Evolutionary conservation across 2,113 vertebrate genomes (phyloP), one percentile per base, ranked within the genome.

Genomic region (Sander lucioperca): DNA sequence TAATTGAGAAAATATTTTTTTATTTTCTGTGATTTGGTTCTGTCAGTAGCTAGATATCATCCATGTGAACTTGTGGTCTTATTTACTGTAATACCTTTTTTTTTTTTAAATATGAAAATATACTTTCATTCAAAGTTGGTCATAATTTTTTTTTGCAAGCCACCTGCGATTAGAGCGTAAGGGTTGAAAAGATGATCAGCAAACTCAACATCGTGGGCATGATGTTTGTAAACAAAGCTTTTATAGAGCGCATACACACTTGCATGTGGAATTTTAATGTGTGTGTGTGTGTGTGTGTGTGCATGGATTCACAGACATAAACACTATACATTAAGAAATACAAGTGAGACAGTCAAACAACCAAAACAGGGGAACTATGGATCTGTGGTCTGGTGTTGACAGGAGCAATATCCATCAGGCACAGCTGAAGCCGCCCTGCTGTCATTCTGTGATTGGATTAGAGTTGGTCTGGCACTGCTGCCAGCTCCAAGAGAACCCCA

Each of bases 401-500:
- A 83, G 74, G 79, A 84, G 83, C 53, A 87, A 91, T 89, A 90
- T 93, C 80, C 84, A 82, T 88, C 78, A 89, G 62, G 80, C 83
- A 71, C 68, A 58, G 84, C 78, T 77, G 59, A 86, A 81, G 79
- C 65, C 30, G 27, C 84, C 88, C 86, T 83, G 88, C 88, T 88
- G 85, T 92, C 85, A 67, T 77, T 77, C 85, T 82, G 56, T 88
- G 86, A 91, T 88, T 91, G 86, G 86, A 92, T 92, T 88, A 91
- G 64, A 84, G 82, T 48, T 82, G 83, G 57, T 79, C 64, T 21
- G 59, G 71, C 56, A 56, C 63, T 54, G 79, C 84, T 73, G 73
- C 79, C 80, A 75, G 62, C 76, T 88, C 86, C 68, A 63, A 45
- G 66, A 86, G 81, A 88, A 83, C 85, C 88, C 78, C 87, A 90